Base-by-base conservation (phyloP, 2,797 vertebrate species). In the Agapornis canus region DNA sequence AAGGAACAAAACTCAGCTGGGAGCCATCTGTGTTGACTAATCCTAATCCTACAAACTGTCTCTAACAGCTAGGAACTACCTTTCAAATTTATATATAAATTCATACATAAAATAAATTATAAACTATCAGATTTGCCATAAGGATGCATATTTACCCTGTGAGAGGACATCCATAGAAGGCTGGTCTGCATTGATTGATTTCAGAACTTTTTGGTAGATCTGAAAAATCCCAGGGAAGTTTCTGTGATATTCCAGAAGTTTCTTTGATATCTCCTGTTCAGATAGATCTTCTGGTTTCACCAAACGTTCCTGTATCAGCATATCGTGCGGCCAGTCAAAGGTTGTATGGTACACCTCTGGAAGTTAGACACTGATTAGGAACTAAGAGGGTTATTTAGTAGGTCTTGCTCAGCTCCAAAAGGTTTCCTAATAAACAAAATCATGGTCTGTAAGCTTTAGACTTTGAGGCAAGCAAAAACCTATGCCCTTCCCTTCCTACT, bases 301-400 rank as follows among this genome's bases (percentile, higher is more conserved):
- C 90, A 99, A 96, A 5, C 98, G 97, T 35, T 83, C 75, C 92
- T 97, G 96, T 9, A 98, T 48, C 3, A 91, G 25, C 1, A 78
- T 43, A 9, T 98, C 97, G 0, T 69, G 68, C 1, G 99, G 99
- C 98, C 98, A 98, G 88, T 98, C 84, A 61, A 99, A 99, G 32
- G 98, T 98, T 1, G 98, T 97, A 18, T 99, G 98, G 90, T 98
- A 99, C 45, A 98, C 98, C 92, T 98, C 98, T 99, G 26, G 21
- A 42, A 27, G 61, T n/a, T 13, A 82, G 72, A 77, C 26, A 47
- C 29, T 1, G 25, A 18, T 79, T 59, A 60, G 64, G 45, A 76
- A 42, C 27, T 22, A 60, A 71, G 25, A 84, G 19, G 6, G 35
- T 5, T 27, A 83, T n/a, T 85, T 52, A 48, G 75, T 3, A 81